Evolutionary conservation across 2,888 invertebrate genomes (phyloP), one percentile per base, ranked within the genome.

Genomic region (Ephialtes manifestator): DNA sequence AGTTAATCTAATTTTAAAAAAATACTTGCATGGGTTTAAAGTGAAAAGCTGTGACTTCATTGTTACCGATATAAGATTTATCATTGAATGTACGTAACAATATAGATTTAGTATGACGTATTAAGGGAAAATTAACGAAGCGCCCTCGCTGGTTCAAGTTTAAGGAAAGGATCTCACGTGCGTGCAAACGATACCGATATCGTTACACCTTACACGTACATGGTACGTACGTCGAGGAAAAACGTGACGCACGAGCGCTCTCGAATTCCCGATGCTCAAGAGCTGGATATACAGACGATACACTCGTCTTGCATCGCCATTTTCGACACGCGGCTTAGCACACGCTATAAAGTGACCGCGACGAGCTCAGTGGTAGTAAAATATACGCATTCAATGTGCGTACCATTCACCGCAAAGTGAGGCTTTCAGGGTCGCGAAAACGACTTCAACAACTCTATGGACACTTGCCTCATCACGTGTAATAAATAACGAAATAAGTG

Each of bases 181-280:
- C 58, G 58, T 28, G 46, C 11, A 43, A 55, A 71, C 31, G 60
- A 28, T 43, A 24, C 10, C 10, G 58, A 60, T 58, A 60, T 74
- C 71, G 71, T 48, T 65, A 65, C 65, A 65, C 65, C 65, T 39
- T 18, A 39, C 65, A 18, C 39, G 65, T 11, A 65, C 65, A 43
- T 65, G n/a, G 24, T 18, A 46, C 68, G 48, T 46, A 68, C 48
- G 63, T 63, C 46, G 55, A 11, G 39, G n/a, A 67, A 71, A 28
- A 80, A 76, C 76, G 84, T 84, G 84, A 80, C 84, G 84, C 80
- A 80, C 80, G 80, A 67, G 24, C 15, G 53, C 46, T 74, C 72
- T 81, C 72, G 72, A 77, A 84, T 84, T 84, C 65, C 53, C 43
- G 67, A 81, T 77, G 72, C 60, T n/a, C 39, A 63, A 3, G 28